Percentiles rank a stretch among this genome's conserved stretches.
Conservation (phyloP, 2,797 vertebrate genomes). For the Sebastiscus albofasciatus region DNA sequence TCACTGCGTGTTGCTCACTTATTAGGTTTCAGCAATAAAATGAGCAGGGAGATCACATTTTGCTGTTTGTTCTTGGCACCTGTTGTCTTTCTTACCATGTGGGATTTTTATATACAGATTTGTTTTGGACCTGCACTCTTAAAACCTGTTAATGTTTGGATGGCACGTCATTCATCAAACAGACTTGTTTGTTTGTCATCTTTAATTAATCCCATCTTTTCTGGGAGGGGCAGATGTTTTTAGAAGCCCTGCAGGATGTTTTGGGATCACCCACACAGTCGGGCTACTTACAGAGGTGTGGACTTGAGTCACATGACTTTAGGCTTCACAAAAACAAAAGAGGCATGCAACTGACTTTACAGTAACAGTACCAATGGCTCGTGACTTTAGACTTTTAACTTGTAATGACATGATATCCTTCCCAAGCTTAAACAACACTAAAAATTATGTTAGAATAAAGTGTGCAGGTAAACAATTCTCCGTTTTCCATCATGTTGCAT, state of each 20-base stretch:
- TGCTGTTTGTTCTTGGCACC: not conserved
- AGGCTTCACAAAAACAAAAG: not conserved
- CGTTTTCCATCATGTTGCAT: not conserved
- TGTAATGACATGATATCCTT: not conserved
- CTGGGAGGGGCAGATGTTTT: not conserved
- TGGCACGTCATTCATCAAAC: not conserved
- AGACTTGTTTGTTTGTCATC: not conserved
- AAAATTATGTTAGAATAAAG: not conserved
- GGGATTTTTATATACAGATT: constrained; percentile 3
- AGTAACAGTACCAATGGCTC: not conserved
- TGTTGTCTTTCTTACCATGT: not conserved
- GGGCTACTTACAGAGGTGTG: not conserved
- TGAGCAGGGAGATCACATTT: not conserved
- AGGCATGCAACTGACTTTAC: not conserved
- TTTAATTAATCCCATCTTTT: not conserved
- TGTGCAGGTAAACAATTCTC: not conserved
- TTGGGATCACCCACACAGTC: not conserved
- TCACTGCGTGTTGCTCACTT: constrained; percentile 17
- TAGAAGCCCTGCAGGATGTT: constrained; percentile 1
- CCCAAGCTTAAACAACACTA: not conserved
- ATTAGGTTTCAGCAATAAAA: constrained; percentile 10
- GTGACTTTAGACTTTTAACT: not conserved
- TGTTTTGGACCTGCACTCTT: not conserved
- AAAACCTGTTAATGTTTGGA: constrained; percentile 1
- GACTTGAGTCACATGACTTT: not conserved